Percentiles rank a stretch among this genome's conserved stretches.
These are phyloP conservation scores for Zoanthus sansibaricus DNA, from an alignment of 92 coral and sea anemone species.

Conservation along the genomic window DNA sequence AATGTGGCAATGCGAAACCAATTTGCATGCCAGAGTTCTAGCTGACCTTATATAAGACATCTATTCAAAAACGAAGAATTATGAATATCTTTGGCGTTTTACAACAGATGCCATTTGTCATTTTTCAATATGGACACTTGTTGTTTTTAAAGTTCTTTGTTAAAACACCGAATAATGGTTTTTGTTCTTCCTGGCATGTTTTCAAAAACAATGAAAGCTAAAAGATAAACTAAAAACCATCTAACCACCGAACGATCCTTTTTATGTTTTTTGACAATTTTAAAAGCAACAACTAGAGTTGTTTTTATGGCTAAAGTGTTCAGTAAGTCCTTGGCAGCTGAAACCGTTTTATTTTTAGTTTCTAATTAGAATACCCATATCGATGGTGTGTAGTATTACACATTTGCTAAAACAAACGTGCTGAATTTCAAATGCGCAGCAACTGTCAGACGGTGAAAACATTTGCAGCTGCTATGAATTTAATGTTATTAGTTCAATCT, in stretches of 20 bases:
- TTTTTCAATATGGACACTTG: no score
- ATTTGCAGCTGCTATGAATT: neutral
- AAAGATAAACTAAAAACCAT: no score
- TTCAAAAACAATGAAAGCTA: no score
- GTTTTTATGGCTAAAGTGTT: no score
- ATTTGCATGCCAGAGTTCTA: neutral
- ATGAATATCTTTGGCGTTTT: neutral
- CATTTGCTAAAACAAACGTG: neutral
- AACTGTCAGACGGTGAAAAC: neutral
- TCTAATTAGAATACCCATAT: neutral
- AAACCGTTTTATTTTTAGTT: neutral
- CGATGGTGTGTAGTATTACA: neutral
- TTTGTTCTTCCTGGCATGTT: no score
- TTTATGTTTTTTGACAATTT: no score
- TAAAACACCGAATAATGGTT: no score
- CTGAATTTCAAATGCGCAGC: neutral
- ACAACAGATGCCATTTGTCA: neutral
- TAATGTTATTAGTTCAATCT: neutral
- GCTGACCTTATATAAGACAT: neutral
- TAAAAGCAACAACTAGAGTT: no score
- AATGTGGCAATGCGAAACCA: neutral
- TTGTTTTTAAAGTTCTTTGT: no score
- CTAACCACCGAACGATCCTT: no score
- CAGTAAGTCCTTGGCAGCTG: no score
- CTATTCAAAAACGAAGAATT: no score